Base-by-base conservation (phyloP, 2,797 vertebrate species). In the Acridotheres tristis region DNA sequence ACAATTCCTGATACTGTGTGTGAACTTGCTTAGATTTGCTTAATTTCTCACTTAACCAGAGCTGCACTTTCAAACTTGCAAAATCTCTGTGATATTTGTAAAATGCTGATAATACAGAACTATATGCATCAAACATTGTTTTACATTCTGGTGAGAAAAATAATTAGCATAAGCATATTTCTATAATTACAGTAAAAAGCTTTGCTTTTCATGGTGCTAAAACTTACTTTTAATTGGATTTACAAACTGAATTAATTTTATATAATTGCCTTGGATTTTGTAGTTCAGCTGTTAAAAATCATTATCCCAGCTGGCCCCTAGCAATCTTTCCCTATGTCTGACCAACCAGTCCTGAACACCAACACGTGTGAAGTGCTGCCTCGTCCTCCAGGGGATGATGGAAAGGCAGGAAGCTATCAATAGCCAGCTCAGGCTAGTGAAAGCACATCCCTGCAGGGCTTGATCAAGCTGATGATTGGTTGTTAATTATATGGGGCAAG, bases 401-500 rank as follows among this genome's bases (percentile, higher is more conserved):
- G 74, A 93, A 91, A 80, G 89, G 45, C 1, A 30, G 85, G 75
- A 73, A 90, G 79, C 71, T 94, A 93, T 94, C 93, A 83, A 95
- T 92, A 96, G 71, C 21, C 78, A 73, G 67, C 57, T 78, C 87
- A 87, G 80, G n/a, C 87, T 93, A 93, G 96, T 87, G 92, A 90
- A 91, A 92, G 27, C 45, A 34, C 48, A 57, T 83, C 77, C 90
- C 89, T 95, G 84, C 91, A 85, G 94, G 95, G 93, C 68, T 57
- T 85, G 65, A 89, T 66, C 62, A 84, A 89, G 43, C 65, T 93
- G 73, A 63, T 67, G 73, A 68, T 65, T 85, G 71, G 68, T 54
- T 92, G 66, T 74, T 96, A 97, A 95, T 94, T 96, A 92, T 30
- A 42, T 76, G 53, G 81, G 92, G 67, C 74, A 89, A 94, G 85